These are phyloP conservation scores for Scaptodrosophila lebanonensis DNA, from an alignment of 1,140 invertebrate species.

Conservation along the genomic window DNA sequence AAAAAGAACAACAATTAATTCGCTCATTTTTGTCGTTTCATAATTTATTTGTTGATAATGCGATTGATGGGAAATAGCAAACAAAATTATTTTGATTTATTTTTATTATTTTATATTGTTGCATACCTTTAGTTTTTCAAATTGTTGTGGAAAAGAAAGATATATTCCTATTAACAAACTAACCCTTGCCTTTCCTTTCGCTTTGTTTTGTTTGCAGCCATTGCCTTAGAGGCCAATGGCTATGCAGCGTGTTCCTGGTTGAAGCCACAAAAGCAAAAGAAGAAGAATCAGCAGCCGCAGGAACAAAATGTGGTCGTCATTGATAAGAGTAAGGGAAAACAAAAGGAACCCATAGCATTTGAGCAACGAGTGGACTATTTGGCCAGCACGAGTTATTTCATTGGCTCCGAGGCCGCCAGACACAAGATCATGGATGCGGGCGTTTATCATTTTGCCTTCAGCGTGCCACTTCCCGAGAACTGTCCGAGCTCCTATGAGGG, in stretches of 20 bases:
- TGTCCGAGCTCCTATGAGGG: conserved; percentile 85
- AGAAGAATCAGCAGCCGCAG: conserved; percentile 15
- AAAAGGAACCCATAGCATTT: conserved; percentile 19
- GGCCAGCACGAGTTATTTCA: conserved; percentile 63
- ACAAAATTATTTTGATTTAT: too few relatives aligned
- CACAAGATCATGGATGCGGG: conserved; percentile 75
- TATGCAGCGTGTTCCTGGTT: conserved; percentile 53
- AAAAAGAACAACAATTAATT: too few relatives aligned
- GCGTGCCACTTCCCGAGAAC: conserved; percentile 79
- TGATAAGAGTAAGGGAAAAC: neutral
- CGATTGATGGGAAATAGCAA: too few relatives aligned
- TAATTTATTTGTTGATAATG: too few relatives aligned
- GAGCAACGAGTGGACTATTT: conserved; percentile 63
- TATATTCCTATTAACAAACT: neutral
- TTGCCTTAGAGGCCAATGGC: conserved; percentile 54
- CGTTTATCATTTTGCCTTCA: conserved; percentile 80
- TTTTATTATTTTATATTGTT: too few relatives aligned
- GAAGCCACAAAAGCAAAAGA: conserved; percentile 30
- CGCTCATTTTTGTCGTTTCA: too few relatives aligned
- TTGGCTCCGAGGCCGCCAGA: conserved; percentile 56
- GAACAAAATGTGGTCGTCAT: conserved; percentile 4
- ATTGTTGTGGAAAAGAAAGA: too few relatives aligned
- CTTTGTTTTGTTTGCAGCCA: conserved; percentile 23
- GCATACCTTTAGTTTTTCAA: too few relatives aligned
- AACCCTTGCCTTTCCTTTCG: neutral